Percentiles rank a stretch among this genome's conserved stretches.
phyloP scores from a whole-genome alignment of 2,888 invertebrate species.

The Ophioninae sp. region DNA sequence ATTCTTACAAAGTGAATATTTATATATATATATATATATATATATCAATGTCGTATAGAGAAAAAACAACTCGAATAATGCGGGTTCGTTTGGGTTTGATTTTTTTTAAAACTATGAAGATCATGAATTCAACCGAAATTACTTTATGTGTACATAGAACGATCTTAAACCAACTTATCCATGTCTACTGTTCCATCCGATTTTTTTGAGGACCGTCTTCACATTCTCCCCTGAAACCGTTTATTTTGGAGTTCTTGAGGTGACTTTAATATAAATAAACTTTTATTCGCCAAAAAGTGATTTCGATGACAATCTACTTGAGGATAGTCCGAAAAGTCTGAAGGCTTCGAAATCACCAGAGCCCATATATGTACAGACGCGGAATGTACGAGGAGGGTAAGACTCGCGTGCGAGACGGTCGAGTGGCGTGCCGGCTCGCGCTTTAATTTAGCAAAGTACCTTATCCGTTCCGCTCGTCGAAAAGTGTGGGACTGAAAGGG shows the following conservation, averaged over 20 bases:
- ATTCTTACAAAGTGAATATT: background rate
- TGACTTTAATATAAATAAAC: background rate
- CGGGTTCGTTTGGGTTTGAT: background rate
- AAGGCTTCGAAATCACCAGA: background rate
- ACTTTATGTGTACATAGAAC: background rate
- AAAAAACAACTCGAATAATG: background rate
- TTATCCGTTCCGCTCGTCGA: conserved; percentile 69
- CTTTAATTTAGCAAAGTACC: conserved; percentile 76
- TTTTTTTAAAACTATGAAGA: background rate
- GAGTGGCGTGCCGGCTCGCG: conserved; percentile 71
- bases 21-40: no score
- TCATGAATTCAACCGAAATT: background rate
- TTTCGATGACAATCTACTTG: background rate
- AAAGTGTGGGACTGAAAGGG: conserved; percentile 38
- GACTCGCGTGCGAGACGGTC: conserved; percentile 59
- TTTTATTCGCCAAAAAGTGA: background rate
- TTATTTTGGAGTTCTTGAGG: background rate
- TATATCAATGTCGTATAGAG: no score
- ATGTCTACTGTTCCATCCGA: background rate
- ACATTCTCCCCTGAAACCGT: no score
- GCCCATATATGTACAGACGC: background rate
- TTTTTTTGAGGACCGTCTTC: background rate
- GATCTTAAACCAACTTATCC: background rate
- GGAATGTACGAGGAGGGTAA: background rate
- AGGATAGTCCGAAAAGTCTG: background rate